Conservation (phyloP, 2,888 invertebrate genomes). For the Dermolepida albohirtum region DNA sequence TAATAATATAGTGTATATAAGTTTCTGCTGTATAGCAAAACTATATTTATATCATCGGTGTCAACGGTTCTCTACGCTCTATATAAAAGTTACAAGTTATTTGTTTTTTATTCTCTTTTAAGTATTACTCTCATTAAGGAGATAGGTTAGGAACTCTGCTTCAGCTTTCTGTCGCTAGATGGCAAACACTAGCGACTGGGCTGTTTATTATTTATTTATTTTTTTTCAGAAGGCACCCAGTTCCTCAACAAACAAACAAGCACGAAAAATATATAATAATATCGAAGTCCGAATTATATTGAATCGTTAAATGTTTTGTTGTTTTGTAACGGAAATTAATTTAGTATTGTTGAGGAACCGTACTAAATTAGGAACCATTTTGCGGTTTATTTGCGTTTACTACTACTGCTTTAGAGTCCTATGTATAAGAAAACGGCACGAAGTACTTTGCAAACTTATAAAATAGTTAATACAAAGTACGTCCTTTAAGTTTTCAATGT, state of each 20-base stretch:
- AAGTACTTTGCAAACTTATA: constrained; percentile 44
- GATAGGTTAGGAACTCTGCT: constrained; percentile 65
- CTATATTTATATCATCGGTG: constrained; percentile 61
- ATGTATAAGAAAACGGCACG: constrained; percentile 50
- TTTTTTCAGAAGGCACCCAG: constrained; percentile 66
- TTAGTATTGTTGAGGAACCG: constrained; percentile 64
- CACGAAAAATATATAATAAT: constrained; percentile 40
- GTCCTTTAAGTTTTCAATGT: constrained; percentile 23
- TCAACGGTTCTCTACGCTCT: constrained; percentile 62
- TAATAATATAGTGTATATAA: constrained; percentile 62
- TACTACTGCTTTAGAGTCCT: constrained; percentile 60
- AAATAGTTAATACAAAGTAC: constrained; percentile 40
- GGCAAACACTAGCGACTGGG: constrained; percentile 52
- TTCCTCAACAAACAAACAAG: constrained; percentile 64
- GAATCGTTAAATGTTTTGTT: constrained; percentile 20
- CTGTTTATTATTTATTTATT: constrained; percentile 54
- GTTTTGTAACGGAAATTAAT: constrained; percentile 42
- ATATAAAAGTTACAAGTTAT: constrained; percentile 64
- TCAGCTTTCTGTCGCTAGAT: constrained; percentile 56
- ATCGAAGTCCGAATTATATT: constrained; percentile 24
- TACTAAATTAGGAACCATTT: constrained; percentile 64
- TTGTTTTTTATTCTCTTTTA: constrained; percentile 51
- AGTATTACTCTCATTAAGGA: constrained; percentile 62
- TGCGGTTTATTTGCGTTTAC: constrained; percentile 64
- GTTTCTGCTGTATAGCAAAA: constrained; percentile 64